phyloP scores from a whole-genome alignment of 2,888 invertebrate species.

The Anoplius nigerrimus region DNA sequence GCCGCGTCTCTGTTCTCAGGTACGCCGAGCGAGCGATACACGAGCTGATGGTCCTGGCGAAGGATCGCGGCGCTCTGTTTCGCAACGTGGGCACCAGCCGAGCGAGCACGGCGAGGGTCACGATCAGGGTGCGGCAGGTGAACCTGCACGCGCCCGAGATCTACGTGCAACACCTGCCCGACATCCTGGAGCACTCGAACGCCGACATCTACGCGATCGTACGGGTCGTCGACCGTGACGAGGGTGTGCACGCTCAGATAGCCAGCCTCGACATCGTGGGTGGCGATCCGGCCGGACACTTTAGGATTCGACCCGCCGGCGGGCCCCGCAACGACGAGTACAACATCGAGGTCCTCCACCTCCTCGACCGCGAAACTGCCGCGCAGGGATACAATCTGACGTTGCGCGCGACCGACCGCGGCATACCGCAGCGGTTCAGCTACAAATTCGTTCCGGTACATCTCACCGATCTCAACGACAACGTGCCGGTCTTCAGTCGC shows the following conservation, averaged over 20 bases:
- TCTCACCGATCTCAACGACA: constrained; percentile 88
- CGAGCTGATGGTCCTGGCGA: constrained; percentile 87
- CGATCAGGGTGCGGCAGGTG: constrained; percentile 84
- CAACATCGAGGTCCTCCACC: constrained; percentile 86
- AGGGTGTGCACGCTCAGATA: constrained; percentile 90
- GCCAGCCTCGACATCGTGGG: constrained; percentile 88
- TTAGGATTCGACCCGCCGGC: constrained; percentile 82
- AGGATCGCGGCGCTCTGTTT: constrained; percentile 86
- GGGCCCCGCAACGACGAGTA: constrained; percentile 79
- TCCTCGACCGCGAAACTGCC: constrained; percentile 86
- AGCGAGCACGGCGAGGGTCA: constrained; percentile 86
- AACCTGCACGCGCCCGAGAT: constrained; percentile 93
- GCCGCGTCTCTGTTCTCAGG: constrained; percentile 44
- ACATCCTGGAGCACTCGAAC: constrained; percentile 87
- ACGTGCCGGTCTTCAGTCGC: constrained; percentile 90
- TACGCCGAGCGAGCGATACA: constrained; percentile 84
- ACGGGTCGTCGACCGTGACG: constrained; percentile 88
- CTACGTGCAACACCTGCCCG: constrained; percentile 86
- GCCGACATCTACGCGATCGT: constrained; percentile 94
- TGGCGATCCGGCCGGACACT: constrained; percentile 93
- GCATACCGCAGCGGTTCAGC: constrained; percentile 85
- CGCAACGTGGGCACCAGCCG: constrained; percentile 76
- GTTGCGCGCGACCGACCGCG: constrained; percentile 88
- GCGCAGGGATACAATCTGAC: constrained; percentile 92
- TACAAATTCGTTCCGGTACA: constrained; percentile 89